Conservation (phyloP, 2,888 invertebrate genomes). For the Argyresthia albistria region DNA sequence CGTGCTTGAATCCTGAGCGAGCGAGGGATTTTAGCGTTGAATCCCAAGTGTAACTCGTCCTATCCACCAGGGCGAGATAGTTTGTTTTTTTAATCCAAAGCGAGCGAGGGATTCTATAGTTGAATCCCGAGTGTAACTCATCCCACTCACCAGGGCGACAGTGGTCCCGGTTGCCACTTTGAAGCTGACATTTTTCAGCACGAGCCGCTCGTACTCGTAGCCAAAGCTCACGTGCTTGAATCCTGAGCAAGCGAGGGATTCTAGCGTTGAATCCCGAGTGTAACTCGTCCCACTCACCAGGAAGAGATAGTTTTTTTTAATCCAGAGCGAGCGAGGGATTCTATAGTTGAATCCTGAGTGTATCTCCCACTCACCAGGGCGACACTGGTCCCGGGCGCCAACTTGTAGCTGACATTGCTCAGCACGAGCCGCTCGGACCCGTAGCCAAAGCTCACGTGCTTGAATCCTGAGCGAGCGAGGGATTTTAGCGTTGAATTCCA, state of each 20-base stretch:
- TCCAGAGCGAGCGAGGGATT: no score
- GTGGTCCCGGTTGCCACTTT: conserved; percentile 87
- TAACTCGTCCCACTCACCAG: no score
- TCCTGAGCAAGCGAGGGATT: conserved; percentile 64
- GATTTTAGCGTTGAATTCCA: no score
- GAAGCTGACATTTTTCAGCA: conserved; percentile 85
- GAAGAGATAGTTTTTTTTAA: no score
- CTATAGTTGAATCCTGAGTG: no score
- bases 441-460: conserved; percentile 92
- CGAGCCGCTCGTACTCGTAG: conserved; percentile 84
- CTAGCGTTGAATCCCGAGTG: conserved; percentile 81
- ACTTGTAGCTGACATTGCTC: conserved; percentile 83
- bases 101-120: no score
- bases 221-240: conserved; percentile 93
- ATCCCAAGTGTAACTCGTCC: no score
- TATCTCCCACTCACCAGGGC: conserved; percentile 73
- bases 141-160: conserved; percentile 77
- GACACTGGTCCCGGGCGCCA: conserved; percentile 88
- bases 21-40: no score
- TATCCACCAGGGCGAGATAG: neutral
- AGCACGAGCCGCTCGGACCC: conserved; percentile 79
- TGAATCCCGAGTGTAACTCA: no score
- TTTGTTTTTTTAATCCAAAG: no score
- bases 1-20: conserved; percentile 93
- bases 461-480: conserved; percentile 77